A percentile compares a stretch with the other conserved stretches of the same genome.
Evolutionary conservation across 2,888 invertebrate genomes (phyloP).

Genomic region (Copidosoma aretas): DNA sequence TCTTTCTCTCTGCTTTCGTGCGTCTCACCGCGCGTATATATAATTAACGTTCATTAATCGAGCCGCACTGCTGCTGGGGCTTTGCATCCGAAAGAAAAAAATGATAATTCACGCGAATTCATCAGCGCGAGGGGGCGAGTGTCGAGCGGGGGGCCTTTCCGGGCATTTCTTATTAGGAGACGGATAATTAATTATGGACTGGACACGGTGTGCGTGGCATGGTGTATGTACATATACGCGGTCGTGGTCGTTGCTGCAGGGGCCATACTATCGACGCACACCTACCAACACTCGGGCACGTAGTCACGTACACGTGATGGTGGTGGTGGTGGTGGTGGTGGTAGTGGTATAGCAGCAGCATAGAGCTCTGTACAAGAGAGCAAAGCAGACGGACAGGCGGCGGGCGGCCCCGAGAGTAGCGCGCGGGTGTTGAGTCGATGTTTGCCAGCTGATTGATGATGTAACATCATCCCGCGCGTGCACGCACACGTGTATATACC

Average conservation of each 20-base stretch:
- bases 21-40: conserved; percentile 34
- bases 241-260: too few relatives aligned
- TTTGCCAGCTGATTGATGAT: conserved; percentile 62
- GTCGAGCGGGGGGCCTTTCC: not conserved
- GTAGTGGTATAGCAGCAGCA: too few relatives aligned
- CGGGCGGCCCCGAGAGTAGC: conserved; percentile 42
- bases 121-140: conserved; percentile 12
- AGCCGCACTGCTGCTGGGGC: not conserved
- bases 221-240: not conserved
- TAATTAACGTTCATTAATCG: conserved; percentile 42
- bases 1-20: not conserved
- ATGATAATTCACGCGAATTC: conserved; percentile 41
- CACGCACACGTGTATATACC: conserved; percentile 22
- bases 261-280: conserved; percentile 41
- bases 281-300: conserved; percentile 25
- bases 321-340: not conserved
- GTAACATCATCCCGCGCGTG: conserved; percentile 57
- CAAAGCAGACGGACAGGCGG: conserved; percentile 13
- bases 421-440: conserved; percentile 61
- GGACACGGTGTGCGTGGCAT: not conserved
- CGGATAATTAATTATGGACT: conserved; percentile 42
- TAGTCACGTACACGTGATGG: conserved; percentile 1
- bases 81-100: conserved; percentile 21
- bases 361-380: too few relatives aligned
- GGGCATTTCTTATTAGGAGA: conserved; percentile 42